These are phyloP conservation scores for Chymomyza amoena DNA, from an alignment of 2,888 invertebrate species.

Conservation along the genomic window DNA sequence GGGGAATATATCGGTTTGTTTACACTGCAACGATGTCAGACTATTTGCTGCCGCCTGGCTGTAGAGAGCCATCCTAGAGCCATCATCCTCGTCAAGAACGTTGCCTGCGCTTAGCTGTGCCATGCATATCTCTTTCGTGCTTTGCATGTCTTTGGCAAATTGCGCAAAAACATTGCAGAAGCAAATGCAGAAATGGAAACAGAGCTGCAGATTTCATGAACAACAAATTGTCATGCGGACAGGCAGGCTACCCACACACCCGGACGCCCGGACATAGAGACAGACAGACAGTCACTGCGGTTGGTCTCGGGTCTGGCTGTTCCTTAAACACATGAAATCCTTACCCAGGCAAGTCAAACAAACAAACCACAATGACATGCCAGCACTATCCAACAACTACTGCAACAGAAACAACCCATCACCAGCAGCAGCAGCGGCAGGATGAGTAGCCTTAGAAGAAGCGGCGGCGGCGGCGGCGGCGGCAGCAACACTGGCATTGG, in stretches of 20 bases:
- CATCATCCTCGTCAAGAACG: not conserved
- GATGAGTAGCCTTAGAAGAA: slow-evolving; percentile 26
- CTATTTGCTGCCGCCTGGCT: slow-evolving; percentile 51
- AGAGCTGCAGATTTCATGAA: slow-evolving; percentile 62
- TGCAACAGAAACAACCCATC: slow-evolving; percentile 23
- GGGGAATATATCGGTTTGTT: slow-evolving; percentile 57
- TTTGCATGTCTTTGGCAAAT: slow-evolving; percentile 68
- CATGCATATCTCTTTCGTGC: slow-evolving; percentile 53
- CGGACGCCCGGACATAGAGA: slow-evolving; percentile 17
- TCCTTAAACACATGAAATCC: slow-evolving; percentile 69
- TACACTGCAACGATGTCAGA: slow-evolving; percentile 51
- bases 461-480: slow-evolving; percentile 1
- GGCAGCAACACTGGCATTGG: slow-evolving; percentile 50
- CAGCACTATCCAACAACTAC: slow-evolving; percentile 31
- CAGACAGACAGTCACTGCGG: slow-evolving; percentile 47
- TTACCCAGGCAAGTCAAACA: slow-evolving; percentile 69
- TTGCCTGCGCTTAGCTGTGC: slow-evolving; percentile 25
- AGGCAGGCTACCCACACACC: slow-evolving; percentile 61
- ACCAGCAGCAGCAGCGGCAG: slow-evolving; percentile 43
- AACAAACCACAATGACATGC: slow-evolving; percentile 70
- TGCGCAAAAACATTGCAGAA: slow-evolving; percentile 62
- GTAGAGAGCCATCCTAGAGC: not conserved
- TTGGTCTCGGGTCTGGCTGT: slow-evolving; percentile 47
- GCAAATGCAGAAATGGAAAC: slow-evolving; percentile 5
- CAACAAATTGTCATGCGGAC: slow-evolving; percentile 71